phyloP scores from a whole-genome alignment of 2,888 invertebrate genomes.

The Lypha dubia region DNA sequence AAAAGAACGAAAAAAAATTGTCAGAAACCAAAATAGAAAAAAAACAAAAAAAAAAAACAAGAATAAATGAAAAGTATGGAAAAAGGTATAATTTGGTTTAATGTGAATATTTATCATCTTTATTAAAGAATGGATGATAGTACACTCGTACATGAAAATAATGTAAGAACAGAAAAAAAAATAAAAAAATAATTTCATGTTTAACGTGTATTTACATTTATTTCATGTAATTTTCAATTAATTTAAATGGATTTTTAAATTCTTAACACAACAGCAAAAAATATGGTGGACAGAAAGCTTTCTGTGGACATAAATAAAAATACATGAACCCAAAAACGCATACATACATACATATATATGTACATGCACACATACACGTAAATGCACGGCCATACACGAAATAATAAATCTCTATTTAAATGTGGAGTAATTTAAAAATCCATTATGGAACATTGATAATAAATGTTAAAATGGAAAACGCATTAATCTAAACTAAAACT shows the following conservation, averaged over 20 bases:
- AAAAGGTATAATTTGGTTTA: constrained; percentile 83
- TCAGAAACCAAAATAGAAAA: constrained; percentile 46
- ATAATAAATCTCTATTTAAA: constrained; percentile 68
- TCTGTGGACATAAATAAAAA: not conserved
- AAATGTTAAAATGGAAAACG: constrained; percentile 67
- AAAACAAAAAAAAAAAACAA: constrained; percentile 24
- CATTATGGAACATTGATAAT: constrained; percentile 67
- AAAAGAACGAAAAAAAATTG: constrained; percentile 49
- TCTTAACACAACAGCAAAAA: constrained; percentile 49
- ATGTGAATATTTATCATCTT: constrained; percentile 82
- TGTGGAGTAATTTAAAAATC: constrained; percentile 72
- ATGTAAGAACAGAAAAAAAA: not conserved
- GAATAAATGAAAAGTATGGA: too few relatives aligned
- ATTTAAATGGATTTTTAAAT: constrained; percentile 72
- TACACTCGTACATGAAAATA: too few relatives aligned
- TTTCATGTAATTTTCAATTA: constrained; percentile 72
- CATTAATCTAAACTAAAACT: constrained; percentile 74
- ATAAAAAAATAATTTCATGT: constrained; percentile 31
- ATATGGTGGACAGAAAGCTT: constrained; percentile 47
- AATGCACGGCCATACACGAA: constrained; percentile 3
- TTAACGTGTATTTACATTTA: constrained; percentile 63
- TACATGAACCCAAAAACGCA: not conserved
- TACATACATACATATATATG: too few relatives aligned
- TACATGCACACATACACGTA: constrained; percentile 15
- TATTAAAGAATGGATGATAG: constrained; percentile 55